Percentiles rank a stretch among this genome's conserved stretches.
phyloP scores from a whole-genome alignment of 2,888 invertebrate species.

The Morinoia aosen region DNA sequence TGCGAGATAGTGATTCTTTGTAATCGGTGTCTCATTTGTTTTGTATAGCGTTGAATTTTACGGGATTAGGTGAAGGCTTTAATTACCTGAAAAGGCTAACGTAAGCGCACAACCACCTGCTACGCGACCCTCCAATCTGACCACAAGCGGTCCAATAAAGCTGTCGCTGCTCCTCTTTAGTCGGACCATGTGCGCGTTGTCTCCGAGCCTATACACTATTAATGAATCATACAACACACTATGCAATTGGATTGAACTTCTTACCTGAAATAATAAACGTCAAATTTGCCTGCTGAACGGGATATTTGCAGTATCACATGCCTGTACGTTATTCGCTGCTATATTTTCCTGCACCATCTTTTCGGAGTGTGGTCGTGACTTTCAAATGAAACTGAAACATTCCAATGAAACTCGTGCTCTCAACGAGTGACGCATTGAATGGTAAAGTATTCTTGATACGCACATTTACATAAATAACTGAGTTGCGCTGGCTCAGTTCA shows the following conservation, averaged over 20 bases:
- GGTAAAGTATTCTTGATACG: too few relatives aligned
- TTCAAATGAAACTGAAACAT: too few relatives aligned
- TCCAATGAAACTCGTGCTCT: not conserved
- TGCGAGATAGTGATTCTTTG: not conserved
- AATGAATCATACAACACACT: not conserved
- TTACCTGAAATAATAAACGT: too few relatives aligned
- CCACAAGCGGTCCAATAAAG: not conserved
- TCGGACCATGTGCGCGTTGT: not conserved
- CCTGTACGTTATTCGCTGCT: too few relatives aligned
- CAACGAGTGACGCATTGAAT: not conserved
- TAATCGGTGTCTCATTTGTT: not conserved
- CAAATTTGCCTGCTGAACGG: too few relatives aligned
- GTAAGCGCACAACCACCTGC: not conserved
- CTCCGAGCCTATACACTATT: not conserved
- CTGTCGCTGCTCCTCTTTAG: not conserved
- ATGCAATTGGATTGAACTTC: too few relatives aligned
- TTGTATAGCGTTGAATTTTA: not conserved
- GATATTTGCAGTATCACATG: too few relatives aligned
- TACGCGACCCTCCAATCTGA: not conserved
- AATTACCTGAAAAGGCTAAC: not conserved
- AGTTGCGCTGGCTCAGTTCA: not conserved
- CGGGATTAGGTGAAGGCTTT: not conserved
- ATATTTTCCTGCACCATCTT: too few relatives aligned
- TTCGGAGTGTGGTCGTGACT: too few relatives aligned
- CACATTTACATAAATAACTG: too few relatives aligned